Evolutionary conservation across 2,888 invertebrate species (phyloP).

Genomic region (Argyresthia albistria): DNA sequence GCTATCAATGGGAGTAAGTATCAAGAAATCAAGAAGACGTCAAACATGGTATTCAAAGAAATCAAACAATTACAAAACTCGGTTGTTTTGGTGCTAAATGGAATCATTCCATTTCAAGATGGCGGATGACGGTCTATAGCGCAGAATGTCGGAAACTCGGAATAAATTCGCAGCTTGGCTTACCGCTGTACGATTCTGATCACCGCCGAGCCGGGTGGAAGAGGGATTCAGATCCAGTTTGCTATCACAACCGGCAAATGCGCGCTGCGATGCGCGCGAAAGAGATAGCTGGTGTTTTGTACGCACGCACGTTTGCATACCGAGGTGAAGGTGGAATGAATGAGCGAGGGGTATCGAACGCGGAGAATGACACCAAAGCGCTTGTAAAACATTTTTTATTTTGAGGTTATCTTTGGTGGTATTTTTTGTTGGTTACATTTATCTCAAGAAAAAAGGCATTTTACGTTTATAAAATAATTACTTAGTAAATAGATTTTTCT

Average conservation of each 20-base stretch:
- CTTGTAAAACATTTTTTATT: neutral
- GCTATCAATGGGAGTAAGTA: no score
- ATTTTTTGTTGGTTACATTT: no score
- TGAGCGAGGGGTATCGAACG: slow-evolving; percentile 29
- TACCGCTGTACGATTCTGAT: slow-evolving; percentile 20
- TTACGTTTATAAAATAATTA: no score
- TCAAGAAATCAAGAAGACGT: no score
- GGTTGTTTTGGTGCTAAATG: neutral
- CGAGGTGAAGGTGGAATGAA: slow-evolving; percentile 45
- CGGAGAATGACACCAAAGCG: slow-evolving; percentile 11
- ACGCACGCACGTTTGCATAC: slow-evolving; percentile 9
- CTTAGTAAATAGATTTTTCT: no score
- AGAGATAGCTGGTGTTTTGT: slow-evolving; percentile 19
- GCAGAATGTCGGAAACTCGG: slow-evolving; percentile 26
- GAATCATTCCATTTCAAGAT: slow-evolving; percentile 25
- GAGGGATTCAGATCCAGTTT: slow-evolving; percentile 6
- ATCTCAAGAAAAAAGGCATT: no score
- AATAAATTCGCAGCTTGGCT: slow-evolving; percentile 42
- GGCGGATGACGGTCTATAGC: slow-evolving; percentile 22
- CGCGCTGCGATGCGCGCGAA: slow-evolving; percentile 16
- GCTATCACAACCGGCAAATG: slow-evolving; percentile 18
- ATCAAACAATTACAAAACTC: neutral
- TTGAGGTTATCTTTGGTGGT: neutral
- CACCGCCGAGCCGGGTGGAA: slow-evolving; percentile 9
- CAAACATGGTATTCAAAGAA: no score